Conservation (phyloP, 2,113 vertebrate genomes). For the Erythrocercus mccallii region DNA sequence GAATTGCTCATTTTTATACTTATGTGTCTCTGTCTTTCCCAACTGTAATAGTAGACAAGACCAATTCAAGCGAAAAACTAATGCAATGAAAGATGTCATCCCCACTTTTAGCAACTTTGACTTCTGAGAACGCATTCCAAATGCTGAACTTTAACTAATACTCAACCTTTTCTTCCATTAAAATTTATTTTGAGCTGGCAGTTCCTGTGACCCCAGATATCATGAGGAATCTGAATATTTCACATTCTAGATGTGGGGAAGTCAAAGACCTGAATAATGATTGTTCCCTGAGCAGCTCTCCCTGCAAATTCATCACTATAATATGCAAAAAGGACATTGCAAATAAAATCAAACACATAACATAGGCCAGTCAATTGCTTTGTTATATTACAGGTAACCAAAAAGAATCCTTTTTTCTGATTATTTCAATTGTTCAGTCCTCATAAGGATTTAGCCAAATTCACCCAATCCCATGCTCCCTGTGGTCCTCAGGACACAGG, state of each 20-base stretch:
- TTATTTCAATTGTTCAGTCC: background rate
- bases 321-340: conserved; percentile 2
- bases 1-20: background rate
- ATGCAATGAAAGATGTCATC: background rate
- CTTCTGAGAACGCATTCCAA: background rate
- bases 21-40: background rate
- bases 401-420: background rate
- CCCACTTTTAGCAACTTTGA: background rate
- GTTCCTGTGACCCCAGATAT: background rate
- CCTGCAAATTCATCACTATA: background rate
- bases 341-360: background rate
- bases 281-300: background rate
- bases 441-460: background rate
- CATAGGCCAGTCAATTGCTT: background rate
- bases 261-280: background rate
- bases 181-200: background rate
- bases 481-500: background rate
- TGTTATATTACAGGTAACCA: background rate
- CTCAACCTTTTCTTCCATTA: background rate
- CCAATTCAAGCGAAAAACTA: background rate
- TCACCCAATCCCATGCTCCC: background rate
- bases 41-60: background rate
- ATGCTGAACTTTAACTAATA: background rate
- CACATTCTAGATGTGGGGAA: background rate
- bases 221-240: background rate